Percentiles rank a stretch among this genome's conserved stretches.
phyloP scores from a whole-genome alignment of 2,797 vertebrate species.

The Capromys pilorides region DNA sequence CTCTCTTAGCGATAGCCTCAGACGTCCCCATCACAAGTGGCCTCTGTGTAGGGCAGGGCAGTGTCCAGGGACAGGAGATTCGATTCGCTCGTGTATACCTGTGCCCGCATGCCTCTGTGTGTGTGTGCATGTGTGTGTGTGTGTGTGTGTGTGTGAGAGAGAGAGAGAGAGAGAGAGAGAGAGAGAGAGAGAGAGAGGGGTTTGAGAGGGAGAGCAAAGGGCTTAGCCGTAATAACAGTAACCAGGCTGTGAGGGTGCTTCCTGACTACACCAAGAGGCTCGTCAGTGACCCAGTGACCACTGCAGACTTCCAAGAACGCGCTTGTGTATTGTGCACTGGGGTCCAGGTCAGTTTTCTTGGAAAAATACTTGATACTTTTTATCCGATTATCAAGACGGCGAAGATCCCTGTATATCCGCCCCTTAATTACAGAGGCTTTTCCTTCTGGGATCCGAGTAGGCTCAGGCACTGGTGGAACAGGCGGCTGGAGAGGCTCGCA shows the following conservation, averaged over 20 bases:
- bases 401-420: slow-evolving; percentile 16
- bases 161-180: neutral
- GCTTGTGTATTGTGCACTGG: neutral
- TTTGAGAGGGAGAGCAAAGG: neutral
- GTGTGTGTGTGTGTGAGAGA: no score
- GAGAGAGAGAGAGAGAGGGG: neutral
- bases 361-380: neutral
- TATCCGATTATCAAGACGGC: slow-evolving; percentile 9
- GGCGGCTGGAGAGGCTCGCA: neutral
- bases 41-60: slow-evolving; percentile 20
- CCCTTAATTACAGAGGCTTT: neutral
- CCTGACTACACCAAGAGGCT: neutral
- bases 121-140: neutral
- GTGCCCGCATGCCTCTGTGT: no score
- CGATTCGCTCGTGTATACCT: neutral
- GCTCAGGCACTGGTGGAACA: neutral
- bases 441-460: neutral
- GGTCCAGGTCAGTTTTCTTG: neutral
- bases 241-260: neutral
- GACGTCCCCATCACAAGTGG: slow-evolving; percentile 51
- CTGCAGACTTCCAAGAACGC: neutral
- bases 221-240: neutral
- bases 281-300: neutral
- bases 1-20: slow-evolving; percentile 75
- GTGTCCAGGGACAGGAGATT: neutral